phyloP scores from a whole-genome alignment of 2,888 invertebrate species.

The Leptura quadrifasciata region DNA sequence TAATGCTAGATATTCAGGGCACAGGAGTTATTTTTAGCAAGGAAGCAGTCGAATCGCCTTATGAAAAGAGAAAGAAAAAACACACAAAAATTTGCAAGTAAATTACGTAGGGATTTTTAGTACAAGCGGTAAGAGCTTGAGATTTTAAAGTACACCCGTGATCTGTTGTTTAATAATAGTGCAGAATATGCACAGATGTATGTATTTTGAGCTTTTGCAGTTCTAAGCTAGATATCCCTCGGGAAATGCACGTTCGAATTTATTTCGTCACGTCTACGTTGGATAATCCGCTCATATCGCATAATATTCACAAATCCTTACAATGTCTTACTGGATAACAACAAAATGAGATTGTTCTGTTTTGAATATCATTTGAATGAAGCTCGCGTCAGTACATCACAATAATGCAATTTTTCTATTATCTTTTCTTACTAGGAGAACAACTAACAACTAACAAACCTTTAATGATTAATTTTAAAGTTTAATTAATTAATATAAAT shows the following conservation, averaged over 20 bases:
- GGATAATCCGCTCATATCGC: slow-evolving; percentile 36
- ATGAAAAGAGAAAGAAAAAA: neutral
- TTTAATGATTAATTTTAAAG: too few relatives aligned
- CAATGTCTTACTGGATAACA: slow-evolving; percentile 25
- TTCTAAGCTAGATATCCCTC: slow-evolving; percentile 35
- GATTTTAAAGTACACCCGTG: slow-evolving; percentile 27
- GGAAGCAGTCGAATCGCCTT: neutral
- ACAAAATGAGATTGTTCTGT: neutral
- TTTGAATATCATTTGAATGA: neutral
- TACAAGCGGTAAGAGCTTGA: neutral
- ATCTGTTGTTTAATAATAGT: slow-evolving; percentile 18
- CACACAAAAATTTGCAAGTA: slow-evolving; percentile 2
- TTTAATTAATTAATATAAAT: too few relatives aligned
- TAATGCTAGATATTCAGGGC: neutral
- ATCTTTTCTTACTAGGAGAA: too few relatives aligned
- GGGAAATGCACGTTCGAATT: slow-evolving; percentile 38
- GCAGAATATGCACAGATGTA: slow-evolving; percentile 35
- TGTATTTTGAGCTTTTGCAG: slow-evolving; percentile 37
- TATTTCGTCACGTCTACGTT: slow-evolving; percentile 38
- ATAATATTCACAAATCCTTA: slow-evolving; percentile 36
- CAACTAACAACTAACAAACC: too few relatives aligned
- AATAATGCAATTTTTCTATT: too few relatives aligned
- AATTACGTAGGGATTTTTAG: slow-evolving; percentile 5
- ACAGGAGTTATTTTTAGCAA: neutral
- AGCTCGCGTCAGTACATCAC: too few relatives aligned